Conservation (phyloP, 2,888 invertebrate genomes). For the Sminthurides aquaticus region DNA sequence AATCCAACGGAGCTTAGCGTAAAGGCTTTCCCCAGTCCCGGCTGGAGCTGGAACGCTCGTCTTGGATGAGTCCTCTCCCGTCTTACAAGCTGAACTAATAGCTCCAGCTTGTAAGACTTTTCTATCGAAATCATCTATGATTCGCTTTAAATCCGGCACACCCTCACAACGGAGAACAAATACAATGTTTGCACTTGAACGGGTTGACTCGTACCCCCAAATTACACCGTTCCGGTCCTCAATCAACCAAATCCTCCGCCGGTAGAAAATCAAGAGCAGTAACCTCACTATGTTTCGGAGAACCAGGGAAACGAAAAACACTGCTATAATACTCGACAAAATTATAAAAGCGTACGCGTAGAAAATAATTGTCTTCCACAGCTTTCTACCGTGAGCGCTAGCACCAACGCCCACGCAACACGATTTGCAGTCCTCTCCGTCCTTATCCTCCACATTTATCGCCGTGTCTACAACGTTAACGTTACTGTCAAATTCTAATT, state of each 20-base stretch:
- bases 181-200: slow-evolving; percentile 33
- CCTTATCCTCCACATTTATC: not conserved
- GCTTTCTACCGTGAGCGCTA: not conserved
- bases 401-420: not conserved
- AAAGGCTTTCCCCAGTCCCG: slow-evolving; percentile 13
- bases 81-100: slow-evolving; percentile 17
- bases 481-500: not conserved
- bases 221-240: slow-evolving; percentile 5
- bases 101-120: slow-evolving; percentile 27
- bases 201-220: slow-evolving; percentile 32
- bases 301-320: not conserved
- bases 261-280: not conserved
- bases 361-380: not conserved
- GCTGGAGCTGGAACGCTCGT: slow-evolving; percentile 11
- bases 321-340: not conserved
- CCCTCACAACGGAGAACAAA: slow-evolving; percentile 31
- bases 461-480: not conserved
- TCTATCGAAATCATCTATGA: slow-evolving; percentile 32
- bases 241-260: not conserved
- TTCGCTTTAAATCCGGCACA: slow-evolving; percentile 25
- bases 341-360: not conserved
- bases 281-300: not conserved
- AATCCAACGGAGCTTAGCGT: slow-evolving; percentile 33
- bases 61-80: slow-evolving; percentile 18
- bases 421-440: not conserved